A percentile compares a stretch with the other conserved stretches of the same genome.
Conservation (phyloP, 1,140 invertebrate species). For the Epicauta chinensis region DNA sequence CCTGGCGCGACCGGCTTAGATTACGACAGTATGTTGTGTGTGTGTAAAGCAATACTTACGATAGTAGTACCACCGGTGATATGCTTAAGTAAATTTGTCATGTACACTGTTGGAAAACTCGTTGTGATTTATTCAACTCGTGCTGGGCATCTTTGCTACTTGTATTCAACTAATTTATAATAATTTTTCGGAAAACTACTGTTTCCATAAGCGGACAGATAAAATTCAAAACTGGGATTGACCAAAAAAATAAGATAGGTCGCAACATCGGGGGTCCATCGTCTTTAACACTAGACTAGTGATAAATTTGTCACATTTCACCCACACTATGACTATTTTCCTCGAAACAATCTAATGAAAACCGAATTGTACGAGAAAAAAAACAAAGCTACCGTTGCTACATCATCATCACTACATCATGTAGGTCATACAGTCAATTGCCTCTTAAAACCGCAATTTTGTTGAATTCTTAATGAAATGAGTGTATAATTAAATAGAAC, state of each 20-base stretch:
- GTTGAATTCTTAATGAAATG: conserved; percentile 14
- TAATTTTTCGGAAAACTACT: background rate
- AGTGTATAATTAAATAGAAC: conserved; percentile 13
- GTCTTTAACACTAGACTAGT: too few species aligned
- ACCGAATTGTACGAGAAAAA: too few species aligned
- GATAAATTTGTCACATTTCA: too few species aligned
- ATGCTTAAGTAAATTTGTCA: conserved; percentile 30
- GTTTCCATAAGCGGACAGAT: too few species aligned
- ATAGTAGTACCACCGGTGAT: conserved; percentile 23
- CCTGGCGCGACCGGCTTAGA: conserved; percentile 20
- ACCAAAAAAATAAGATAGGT: too few species aligned
- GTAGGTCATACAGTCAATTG: conserved; percentile 4
- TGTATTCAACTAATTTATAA: background rate
- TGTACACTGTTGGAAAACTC: conserved; percentile 20
- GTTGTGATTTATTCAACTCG: background rate
- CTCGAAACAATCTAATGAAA: too few species aligned
- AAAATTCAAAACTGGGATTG: too few species aligned
- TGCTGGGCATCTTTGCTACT: background rate
- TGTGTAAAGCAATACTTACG: conserved; percentile 18
- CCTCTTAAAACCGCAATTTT: conserved; percentile 4
- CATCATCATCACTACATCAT: too few species aligned
- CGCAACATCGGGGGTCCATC: too few species aligned
- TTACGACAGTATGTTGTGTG: conserved; percentile 7
- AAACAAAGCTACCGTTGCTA: too few species aligned
- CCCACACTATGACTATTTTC: too few species aligned